phyloP scores from a whole-genome alignment of 2,888 invertebrate species.

The Ischnura elegans region DNA sequence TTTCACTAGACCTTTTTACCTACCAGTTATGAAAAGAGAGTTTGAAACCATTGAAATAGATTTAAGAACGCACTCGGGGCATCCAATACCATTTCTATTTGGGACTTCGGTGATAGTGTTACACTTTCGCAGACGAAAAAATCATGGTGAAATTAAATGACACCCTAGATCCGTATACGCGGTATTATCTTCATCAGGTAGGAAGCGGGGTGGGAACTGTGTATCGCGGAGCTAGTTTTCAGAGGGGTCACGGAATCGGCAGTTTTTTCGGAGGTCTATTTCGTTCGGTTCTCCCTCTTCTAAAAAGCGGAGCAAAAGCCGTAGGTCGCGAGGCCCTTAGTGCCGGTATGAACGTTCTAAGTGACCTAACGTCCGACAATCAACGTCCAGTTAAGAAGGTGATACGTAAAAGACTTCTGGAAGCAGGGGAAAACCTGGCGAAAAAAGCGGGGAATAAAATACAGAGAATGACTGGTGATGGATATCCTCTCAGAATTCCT shows the following conservation, averaged over 20 bases:
- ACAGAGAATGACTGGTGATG: neutral
- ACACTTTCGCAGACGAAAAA: constrained; percentile 34
- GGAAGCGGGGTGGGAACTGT: constrained; percentile 39
- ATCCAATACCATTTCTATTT: constrained; percentile 46
- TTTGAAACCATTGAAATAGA: no score
- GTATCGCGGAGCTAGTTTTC: neutral
- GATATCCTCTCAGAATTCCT: neutral
- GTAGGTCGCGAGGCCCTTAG: constrained; percentile 68
- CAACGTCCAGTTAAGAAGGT: neutral
- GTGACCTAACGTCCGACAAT: neutral
- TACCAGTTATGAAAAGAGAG: constrained; percentile 70
- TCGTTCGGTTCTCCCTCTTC: constrained; percentile 58
- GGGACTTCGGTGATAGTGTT: neutral
- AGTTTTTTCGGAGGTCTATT: constrained; percentile 34
- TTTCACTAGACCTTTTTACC: constrained; percentile 71
- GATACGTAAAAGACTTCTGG: neutral
- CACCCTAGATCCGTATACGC: neutral
- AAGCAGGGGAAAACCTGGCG: neutral
- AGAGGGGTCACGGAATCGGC: constrained; percentile 44
- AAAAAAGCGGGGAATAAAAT: constrained; percentile 10
- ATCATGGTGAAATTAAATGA: neutral
- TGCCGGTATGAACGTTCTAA: constrained; percentile 47
- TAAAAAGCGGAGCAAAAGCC: constrained; percentile 68
- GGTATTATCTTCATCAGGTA: constrained; percentile 45
- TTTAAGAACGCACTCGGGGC: neutral